Evolutionary conservation across 2,113 vertebrate species (phyloP).

Genomic region (Erythrocercus mccallii): DNA sequence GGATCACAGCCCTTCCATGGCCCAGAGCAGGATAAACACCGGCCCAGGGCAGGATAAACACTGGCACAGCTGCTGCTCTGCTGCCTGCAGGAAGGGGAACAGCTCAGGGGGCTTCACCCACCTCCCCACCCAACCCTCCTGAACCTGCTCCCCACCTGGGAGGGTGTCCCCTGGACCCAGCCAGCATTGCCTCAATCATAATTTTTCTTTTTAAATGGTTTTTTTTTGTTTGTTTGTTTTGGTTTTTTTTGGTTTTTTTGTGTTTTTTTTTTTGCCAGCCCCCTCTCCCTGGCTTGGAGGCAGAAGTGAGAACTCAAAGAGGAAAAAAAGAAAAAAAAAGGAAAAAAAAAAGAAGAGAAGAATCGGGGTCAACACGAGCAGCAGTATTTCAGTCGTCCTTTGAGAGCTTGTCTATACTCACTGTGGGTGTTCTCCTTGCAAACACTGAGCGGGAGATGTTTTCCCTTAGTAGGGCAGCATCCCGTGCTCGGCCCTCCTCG

Average conservation of each 20-base stretch:
- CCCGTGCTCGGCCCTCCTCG: background rate
- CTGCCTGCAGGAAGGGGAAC: background rate
- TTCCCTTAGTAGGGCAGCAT: slow-evolving; percentile 61
- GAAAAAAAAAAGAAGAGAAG: background rate
- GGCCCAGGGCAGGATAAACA: background rate
- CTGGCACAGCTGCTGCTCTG: background rate
- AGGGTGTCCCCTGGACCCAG: background rate
- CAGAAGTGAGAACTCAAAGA: background rate
- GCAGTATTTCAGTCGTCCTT: background rate
- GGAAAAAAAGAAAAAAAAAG: rapidly evolving
- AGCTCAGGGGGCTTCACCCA: background rate
- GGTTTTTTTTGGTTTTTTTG: rapidly evolving
- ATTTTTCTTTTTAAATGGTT: background rate
- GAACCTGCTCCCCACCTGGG: background rate
- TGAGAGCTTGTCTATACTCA: background rate
- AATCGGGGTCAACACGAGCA: background rate
- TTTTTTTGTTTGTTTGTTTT: too few species aligned
- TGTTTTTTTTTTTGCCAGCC: background rate
- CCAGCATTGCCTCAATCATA: background rate
- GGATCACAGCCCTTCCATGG: background rate
- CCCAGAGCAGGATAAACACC: background rate
- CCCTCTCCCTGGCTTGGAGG: rapidly evolving
- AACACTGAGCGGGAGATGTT: background rate
- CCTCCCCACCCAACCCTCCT: background rate
- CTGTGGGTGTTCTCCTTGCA: slow-evolving; percentile 48